Evolutionary conservation across 2,113 vertebrate genomes (phyloP).

Genomic region (Nannospalax galili): DNA sequence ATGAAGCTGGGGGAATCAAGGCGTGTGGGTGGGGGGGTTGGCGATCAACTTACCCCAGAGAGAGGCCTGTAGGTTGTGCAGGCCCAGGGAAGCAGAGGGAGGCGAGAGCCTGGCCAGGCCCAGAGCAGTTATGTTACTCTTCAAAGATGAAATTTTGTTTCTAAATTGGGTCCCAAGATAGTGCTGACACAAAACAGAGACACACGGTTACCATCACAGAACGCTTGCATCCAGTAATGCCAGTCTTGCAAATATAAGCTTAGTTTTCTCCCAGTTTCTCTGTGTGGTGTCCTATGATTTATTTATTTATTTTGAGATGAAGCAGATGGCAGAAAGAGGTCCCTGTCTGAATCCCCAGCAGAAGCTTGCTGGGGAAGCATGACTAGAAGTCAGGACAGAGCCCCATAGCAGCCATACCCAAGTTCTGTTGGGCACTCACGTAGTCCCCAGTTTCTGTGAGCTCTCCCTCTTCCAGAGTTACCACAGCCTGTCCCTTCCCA

Average conservation of each 20-base stretch:
- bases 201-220: not conserved
- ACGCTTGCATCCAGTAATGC: not conserved
- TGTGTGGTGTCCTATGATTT: not conserved
- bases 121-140: conserved; percentile 39
- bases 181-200: conserved; percentile 11
- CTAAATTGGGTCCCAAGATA: not conserved
- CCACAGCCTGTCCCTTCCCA: conserved; percentile 46
- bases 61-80: too few species aligned
- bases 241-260: not conserved
- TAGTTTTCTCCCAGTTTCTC: not conserved
- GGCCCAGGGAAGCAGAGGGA: too few species aligned
- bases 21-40: too few species aligned
- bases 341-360: not conserved
- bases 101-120: too few species aligned
- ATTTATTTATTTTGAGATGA: not conserved
- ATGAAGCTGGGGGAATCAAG: too few species aligned
- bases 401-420: not conserved
- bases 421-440: not conserved
- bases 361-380: not conserved
- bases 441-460: not conserved
- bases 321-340: not conserved
- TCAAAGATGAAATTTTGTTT: conserved; percentile 22
- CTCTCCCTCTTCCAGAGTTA: conserved; percentile 4
- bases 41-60: too few species aligned
- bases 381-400: not conserved